Evolutionary conservation across 2,797 vertebrate genomes (phyloP).

Genomic region (Zalophus californianus): DNA sequence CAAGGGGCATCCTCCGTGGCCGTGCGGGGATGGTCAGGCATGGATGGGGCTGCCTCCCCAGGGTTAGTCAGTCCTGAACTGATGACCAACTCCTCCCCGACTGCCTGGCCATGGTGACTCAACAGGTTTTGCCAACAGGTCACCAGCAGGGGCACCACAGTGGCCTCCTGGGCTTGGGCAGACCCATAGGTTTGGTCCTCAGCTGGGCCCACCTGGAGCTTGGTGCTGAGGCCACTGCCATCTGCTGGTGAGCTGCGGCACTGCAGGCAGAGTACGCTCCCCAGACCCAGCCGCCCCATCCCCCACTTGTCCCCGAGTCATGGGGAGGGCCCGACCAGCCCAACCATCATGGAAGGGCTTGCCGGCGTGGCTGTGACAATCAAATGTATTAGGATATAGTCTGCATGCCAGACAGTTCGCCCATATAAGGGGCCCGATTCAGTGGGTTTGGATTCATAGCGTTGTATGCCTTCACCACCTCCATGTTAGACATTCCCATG

Average conservation of each 20-base stretch:
- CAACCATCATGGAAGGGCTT: not conserved
- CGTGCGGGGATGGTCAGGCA: rapidly evolving
- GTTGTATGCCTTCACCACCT: rapidly evolving
- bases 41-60: not conserved
- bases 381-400: rapidly evolving
- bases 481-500: no score
- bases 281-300: rapidly evolving
- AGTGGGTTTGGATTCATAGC: rapidly evolving
- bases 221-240: slow-evolving; percentile 30
- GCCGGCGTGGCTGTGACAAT: rapidly evolving
- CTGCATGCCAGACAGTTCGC: not conserved
- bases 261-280: not conserved
- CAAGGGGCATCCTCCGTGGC: rapidly evolving
- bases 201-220: not conserved
- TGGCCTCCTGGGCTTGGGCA: not conserved
- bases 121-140: rapidly evolving
- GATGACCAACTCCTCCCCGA: not conserved
- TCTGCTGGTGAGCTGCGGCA: slow-evolving; percentile 36
- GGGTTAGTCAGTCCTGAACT: not conserved
- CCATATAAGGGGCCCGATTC: rapidly evolving
- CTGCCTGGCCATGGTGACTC: not conserved
- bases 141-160: not conserved
- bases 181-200: not conserved
- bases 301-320: rapidly evolving
- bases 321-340: rapidly evolving